phyloP scores from a whole-genome alignment of 2,888 invertebrate species.

The Synergus japonicus region DNA sequence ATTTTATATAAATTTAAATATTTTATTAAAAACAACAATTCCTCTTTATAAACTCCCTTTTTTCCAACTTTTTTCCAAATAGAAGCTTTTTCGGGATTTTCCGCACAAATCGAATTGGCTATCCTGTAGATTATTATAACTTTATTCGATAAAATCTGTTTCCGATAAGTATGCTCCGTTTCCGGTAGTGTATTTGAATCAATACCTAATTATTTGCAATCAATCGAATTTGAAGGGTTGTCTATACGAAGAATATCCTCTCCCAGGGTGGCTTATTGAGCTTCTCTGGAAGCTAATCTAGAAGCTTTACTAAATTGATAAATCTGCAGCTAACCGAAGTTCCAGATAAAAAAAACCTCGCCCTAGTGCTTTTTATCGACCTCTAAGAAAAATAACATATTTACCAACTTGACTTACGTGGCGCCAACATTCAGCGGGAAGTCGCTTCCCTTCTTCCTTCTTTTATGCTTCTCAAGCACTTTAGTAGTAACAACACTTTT shows the following conservation, averaged over 20 bases:
- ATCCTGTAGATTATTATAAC: too few relatives aligned
- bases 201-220: not conserved
- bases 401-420: slow-evolving; percentile 29
- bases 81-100: too few relatives aligned
- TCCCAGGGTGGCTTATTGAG: slow-evolving; percentile 5
- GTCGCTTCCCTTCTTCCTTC: slow-evolving; percentile 4
- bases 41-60: too few relatives aligned
- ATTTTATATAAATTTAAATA: not conserved
- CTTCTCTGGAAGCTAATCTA: slow-evolving; percentile 6
- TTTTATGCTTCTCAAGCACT: slow-evolving; percentile 5
- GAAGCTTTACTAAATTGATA: slow-evolving; percentile 19
- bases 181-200: not conserved
- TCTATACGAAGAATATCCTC: slow-evolving; percentile 6
- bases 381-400: slow-evolving; percentile 26
- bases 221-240: not conserved
- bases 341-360: slow-evolving; percentile 24
- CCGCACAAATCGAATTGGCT: too few relatives aligned
- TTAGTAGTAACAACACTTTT: not conserved
- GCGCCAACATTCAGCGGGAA: slow-evolving; percentile 20
- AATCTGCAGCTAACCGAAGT: slow-evolving; percentile 25
- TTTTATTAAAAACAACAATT: not conserved
- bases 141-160: not conserved
- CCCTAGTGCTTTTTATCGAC: slow-evolving; percentile 10
- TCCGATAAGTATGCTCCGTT: not conserved
- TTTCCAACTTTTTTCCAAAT: too few relatives aligned